Conservation (phyloP, 2,797 vertebrate species). For the Ciconia nigra region DNA sequence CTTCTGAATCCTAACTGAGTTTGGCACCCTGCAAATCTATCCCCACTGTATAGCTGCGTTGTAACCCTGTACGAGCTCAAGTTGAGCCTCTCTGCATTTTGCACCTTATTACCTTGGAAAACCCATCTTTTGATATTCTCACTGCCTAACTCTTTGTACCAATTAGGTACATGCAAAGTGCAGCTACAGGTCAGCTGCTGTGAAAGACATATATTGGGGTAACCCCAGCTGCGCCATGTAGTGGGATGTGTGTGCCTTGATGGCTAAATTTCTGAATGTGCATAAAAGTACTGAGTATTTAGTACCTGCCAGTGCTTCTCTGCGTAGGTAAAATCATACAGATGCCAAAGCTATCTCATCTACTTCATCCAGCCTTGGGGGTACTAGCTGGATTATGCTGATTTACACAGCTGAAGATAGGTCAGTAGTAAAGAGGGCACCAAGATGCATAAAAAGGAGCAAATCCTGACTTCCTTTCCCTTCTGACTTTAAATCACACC, state of each 20-base stretch:
- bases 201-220: not conserved
- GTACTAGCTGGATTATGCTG: not conserved
- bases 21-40: not conserved
- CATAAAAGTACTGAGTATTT: not conserved
- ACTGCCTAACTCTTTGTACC: not conserved
- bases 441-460: not conserved
- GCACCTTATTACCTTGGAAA: not conserved
- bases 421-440: not conserved
- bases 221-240: not conserved
- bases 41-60: not conserved
- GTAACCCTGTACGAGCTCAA: not conserved
- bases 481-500: not conserved
- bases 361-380: not conserved
- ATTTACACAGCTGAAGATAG: not conserved
- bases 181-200: not conserved
- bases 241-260: not conserved
- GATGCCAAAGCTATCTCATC: not conserved
- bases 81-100: not conserved
- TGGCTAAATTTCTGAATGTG: not conserved
- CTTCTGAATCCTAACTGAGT: not conserved
- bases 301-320: not conserved
- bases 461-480: not conserved
- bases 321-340: not conserved
- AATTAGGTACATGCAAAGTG: not conserved
- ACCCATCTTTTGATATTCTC: not conserved